Percentiles rank a stretch among this genome's conserved stretches.
Evolutionary conservation across 2,797 vertebrate genomes (phyloP).

Genomic region (Acipenser transmontanus): DNA sequence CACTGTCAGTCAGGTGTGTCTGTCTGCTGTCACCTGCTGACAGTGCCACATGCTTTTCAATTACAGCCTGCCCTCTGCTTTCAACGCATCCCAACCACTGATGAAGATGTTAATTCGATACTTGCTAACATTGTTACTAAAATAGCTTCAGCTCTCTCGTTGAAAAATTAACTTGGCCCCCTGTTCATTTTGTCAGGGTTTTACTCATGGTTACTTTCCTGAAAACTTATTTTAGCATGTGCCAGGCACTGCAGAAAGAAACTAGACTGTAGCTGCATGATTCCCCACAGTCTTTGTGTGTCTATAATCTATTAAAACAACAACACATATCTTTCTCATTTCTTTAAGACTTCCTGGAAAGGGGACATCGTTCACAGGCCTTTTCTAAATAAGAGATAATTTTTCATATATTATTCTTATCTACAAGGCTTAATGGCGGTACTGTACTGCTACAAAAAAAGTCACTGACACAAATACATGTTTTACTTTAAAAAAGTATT

Average conservation of each 20-base stretch:
- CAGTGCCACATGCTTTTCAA: constrained; percentile 57
- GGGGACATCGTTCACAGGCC: too few relatives aligned
- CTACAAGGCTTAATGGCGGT: too few relatives aligned
- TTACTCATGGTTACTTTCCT: too few relatives aligned
- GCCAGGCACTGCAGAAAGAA: neutral
- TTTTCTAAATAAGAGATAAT: too few relatives aligned
- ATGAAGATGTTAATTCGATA: constrained; percentile 55
- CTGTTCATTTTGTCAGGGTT: neutral
- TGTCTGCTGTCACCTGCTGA: constrained; percentile 63
- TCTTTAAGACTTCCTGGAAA: too few relatives aligned
- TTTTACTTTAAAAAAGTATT: too few relatives aligned
- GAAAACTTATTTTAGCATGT: too few relatives aligned
- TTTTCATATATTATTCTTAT: too few relatives aligned
- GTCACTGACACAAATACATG: too few relatives aligned
- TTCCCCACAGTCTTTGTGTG: neutral
- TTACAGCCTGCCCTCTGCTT: constrained; percentile 48
- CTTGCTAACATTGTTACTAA: constrained; percentile 33
- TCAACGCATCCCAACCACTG: constrained; percentile 29
- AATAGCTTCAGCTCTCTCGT: constrained; percentile 17
- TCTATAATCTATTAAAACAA: neutral
- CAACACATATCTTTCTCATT: too few relatives aligned
- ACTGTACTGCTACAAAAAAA: too few relatives aligned
- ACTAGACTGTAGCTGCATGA: neutral
- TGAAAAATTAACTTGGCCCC: neutral
- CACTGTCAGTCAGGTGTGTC: constrained; percentile 67